Evolutionary conservation across 2,888 invertebrate species (phyloP), one percentile per base, ranked within the genome.

Genomic region (Linyphia triangularis): DNA sequence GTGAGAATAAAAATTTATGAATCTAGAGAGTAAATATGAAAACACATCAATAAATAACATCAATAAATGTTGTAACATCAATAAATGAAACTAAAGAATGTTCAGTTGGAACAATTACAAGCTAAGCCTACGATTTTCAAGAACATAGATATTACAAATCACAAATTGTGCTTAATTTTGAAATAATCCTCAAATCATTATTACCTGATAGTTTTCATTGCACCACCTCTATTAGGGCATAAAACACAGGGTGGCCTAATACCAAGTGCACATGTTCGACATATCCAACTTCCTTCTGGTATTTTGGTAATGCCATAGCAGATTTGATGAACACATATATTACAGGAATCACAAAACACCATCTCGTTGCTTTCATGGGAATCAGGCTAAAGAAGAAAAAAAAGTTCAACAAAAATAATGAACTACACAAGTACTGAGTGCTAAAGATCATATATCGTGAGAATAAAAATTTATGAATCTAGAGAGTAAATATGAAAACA

Each of bases 271-370:
- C 99, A 99, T 33, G 98, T 97, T 92, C 98, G 95, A 94, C 99
- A 99, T 92, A 98, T 94, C 99, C 99, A 99, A 92, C 97, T 97
- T 88, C 99, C 99, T 81, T 92, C 92, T 81, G 99, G 99, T 93
- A 99, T 98, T 91, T 96, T 95, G 91, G 97, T 97, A 92, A 99
- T 98, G 91, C 99, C 99, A 93, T 99, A 99, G 93, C 99, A 99
- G 75, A 98, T 98, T 94, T 99, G 98, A 94, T 99, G 99, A 91
- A 99, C 99, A 94, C 99, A 99, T 92, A 99, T 98, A 94, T 99
- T 99, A 94, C 99, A 99, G 92, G 96, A 96, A 94, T 99, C 99
- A 94, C 99, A 99, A 94, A 99, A 99, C 91, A 99, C 98, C 98
- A 99, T 99, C 94, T 99, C 98, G 93, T 99, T 99, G 91, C 97